These are phyloP conservation scores for Anguilla marmorata DNA, from an alignment of 2,797 vertebrate genomes.

Conservation along the genomic window DNA sequence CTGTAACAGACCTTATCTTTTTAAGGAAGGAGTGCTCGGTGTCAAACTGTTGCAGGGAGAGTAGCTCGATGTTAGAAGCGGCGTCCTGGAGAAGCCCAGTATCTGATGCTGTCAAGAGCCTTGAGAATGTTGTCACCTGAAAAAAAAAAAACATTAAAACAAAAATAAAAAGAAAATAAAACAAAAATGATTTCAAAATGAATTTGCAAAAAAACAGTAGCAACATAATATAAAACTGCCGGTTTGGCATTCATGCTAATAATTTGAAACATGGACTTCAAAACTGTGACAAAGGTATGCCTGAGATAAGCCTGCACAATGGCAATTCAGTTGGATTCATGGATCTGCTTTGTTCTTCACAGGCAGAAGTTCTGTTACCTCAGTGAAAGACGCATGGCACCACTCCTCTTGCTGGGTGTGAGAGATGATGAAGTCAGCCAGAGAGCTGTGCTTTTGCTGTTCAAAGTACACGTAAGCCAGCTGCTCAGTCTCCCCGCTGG, in stretches of 20 bases:
- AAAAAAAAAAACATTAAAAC: neutral
- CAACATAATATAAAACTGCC: neutral
- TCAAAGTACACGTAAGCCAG: conserved; percentile 76
- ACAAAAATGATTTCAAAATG: conserved; percentile 7
- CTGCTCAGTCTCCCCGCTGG: conserved; percentile 56
- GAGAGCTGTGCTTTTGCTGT: conserved; percentile 78
- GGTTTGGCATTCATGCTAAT: neutral
- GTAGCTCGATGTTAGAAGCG: conserved; percentile 66
- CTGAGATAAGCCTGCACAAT: neutral
- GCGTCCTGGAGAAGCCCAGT: conserved; percentile 64
- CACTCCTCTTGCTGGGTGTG: conserved; percentile 51
- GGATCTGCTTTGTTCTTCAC: neutral
- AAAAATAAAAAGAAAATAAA: conserved; percentile 27
- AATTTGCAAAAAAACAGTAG: neutral
- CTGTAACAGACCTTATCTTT: conserved; percentile 79
- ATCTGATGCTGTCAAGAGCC: conserved; percentile 84
- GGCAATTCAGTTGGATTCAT: neutral
- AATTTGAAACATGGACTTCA: neutral
- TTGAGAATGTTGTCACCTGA: conserved; percentile 94
- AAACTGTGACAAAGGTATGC: neutral
- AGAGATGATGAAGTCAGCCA: conserved; percentile 78
- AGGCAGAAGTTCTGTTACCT: conserved; percentile 71
- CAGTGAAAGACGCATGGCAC: conserved; percentile 70
- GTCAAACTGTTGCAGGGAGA: conserved; percentile 92
- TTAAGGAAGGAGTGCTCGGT: conserved; percentile 89